These are phyloP conservation scores for Pelochelys cantorii DNA, from an alignment of 2,797 vertebrate species.

Conservation along the genomic window DNA sequence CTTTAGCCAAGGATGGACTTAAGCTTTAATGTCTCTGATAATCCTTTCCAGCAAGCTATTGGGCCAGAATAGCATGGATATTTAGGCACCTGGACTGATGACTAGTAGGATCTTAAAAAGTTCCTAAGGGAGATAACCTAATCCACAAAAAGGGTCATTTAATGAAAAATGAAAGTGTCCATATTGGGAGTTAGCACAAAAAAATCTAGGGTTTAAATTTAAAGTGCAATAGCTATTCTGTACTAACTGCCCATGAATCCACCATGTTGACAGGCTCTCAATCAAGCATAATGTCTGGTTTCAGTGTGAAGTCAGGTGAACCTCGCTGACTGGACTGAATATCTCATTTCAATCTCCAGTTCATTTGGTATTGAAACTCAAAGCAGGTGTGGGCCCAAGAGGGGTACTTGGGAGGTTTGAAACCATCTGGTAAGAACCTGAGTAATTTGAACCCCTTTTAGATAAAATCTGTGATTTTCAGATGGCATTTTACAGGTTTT, in stretches of 20 bases:
- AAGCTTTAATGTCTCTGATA: background rate
- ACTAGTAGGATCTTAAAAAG: background rate
- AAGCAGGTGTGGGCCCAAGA: background rate
- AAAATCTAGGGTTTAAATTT: background rate
- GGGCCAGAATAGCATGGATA: background rate
- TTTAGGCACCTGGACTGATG: rapidly evolving
- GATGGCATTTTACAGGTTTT: background rate
- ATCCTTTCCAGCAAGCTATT: background rate
- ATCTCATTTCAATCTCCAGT: background rate
- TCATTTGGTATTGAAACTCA: constrained; percentile 33
- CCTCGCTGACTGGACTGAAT: rapidly evolving
- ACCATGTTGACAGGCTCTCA: background rate
- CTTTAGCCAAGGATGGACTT: constrained; percentile 12
- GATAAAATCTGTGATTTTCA: background rate
- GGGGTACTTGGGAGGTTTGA: rapidly evolving
- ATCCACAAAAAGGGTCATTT: background rate
- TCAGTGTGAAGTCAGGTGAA: background rate
- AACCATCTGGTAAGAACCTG: background rate
- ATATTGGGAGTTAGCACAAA: background rate
- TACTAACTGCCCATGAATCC: background rate
- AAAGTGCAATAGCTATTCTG: background rate
- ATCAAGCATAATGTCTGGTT: background rate
- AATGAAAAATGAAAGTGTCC: background rate
- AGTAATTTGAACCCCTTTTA: background rate
- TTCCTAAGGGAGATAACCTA: rapidly evolving